Conservation (phyloP, 2,113 vertebrate genomes). For the Phyllopteryx taeniolatus region DNA sequence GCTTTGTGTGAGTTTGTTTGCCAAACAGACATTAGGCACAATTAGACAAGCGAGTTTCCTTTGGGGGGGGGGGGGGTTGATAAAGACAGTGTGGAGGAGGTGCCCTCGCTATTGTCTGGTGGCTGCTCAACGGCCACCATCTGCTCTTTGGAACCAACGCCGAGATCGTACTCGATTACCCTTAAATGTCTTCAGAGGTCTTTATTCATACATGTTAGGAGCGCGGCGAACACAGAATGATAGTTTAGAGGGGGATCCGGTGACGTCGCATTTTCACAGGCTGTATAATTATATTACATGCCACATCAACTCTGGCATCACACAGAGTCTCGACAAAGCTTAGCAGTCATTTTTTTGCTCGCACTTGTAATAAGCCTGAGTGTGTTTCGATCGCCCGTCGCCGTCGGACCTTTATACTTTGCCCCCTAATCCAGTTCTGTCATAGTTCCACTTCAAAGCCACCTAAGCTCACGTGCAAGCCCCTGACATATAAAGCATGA, state of each 20-base stretch:
- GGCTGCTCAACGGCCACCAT: slow-evolving; percentile 81
- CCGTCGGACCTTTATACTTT: slow-evolving; percentile 81
- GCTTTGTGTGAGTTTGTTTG: slow-evolving; percentile 67
- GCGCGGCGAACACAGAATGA: slow-evolving; percentile 20
- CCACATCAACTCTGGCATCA: slow-evolving; percentile 54
- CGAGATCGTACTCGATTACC: neutral
- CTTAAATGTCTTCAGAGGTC: slow-evolving; percentile 13
- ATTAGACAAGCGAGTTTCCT: slow-evolving; percentile 47
- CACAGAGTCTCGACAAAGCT: slow-evolving; percentile 12
- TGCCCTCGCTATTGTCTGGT: slow-evolving; percentile 74
- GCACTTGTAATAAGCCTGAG: slow-evolving; percentile 69
- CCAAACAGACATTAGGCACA: slow-evolving; percentile 62
- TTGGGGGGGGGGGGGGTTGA: slow-evolving; percentile 28
- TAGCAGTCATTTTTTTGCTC: neutral
- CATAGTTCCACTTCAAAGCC: slow-evolving; percentile 70
- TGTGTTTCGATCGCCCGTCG: slow-evolving; percentile 70
- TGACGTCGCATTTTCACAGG: slow-evolving; percentile 48
- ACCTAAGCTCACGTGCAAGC: slow-evolving; percentile 50
- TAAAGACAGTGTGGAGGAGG: slow-evolving; percentile 74
- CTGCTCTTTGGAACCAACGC: slow-evolving; percentile 68
- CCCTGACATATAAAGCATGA: slow-evolving; percentile 37
- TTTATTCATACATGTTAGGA: slow-evolving; percentile 10
- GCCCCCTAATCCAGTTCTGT: slow-evolving; percentile 78
- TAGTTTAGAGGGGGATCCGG: slow-evolving; percentile 48
- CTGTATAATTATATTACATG: slow-evolving; percentile 62